Base-by-base conservation (phyloP, 1,140 invertebrate species). In the Drosophila nigrodunni region DNA sequence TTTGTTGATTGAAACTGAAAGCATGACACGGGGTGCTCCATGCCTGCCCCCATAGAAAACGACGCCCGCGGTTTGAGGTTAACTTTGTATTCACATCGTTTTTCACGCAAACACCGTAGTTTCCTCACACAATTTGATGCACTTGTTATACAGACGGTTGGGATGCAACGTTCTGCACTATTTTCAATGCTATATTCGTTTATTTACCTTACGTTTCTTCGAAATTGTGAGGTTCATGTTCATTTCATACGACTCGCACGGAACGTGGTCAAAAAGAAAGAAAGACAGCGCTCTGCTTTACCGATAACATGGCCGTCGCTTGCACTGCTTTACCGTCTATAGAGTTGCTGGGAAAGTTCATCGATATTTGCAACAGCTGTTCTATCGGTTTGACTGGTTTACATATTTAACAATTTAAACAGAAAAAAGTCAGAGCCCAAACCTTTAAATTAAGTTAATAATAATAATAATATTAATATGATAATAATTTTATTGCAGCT, bases 151-250 rank as follows among this genome's bases (percentile, higher is more conserved):
- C 54, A 34, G 2, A 7, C 21, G 4, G 11, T 2, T 43, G 2
- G n/a, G 43, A 30, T 7, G 37, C 34, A 58, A 9, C 18, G n/a
- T 47, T 21, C 57, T 13, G 1, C 7, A 3, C 2, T 6, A 41
- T 50, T 46, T 65, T 18, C n/a, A 64, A 54, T 67, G 41, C 7
- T 37, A 58, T 72, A 75, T 88, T 67, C 46, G 37, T 41, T 46
- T 75, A 89, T 66, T 92, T 93, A 93, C 93, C 93, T 93, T 93
- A 78, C 93, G 93, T 92, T 93, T 93, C 92, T 93, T 93, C 49
- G 93, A 93, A 92, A 93, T 93, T 78, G 93, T 88, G 64, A 93
- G 83, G 83, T 91, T 93, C 92, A 93, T 93, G 80, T 93, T 93
- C 89, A 91, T 91, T 85, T 89, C 72, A 82, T 77, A 92, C 91